These are phyloP conservation scores for Eulemur rufifrons DNA, from an alignment of 2,113 vertebrate genomes.

Conservation along the genomic window DNA sequence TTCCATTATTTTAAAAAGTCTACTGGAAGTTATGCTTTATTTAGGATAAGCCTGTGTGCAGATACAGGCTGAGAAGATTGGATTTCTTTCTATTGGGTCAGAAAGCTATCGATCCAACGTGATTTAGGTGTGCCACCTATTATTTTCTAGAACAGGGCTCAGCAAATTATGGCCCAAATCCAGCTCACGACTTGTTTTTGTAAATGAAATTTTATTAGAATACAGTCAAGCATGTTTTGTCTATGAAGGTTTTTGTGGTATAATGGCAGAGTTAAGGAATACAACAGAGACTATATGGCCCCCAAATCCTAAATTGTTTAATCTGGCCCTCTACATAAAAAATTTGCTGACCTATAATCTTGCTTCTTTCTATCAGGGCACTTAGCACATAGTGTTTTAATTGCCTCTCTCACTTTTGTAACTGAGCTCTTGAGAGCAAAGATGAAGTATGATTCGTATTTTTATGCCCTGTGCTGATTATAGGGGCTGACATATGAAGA, in stretches of 20 bases:
- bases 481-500: background rate
- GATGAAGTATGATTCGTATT: background rate
- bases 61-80: background rate
- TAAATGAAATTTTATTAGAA: constrained; percentile 50
- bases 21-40: constrained; percentile 23
- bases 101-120: background rate
- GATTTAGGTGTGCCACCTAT: constrained; percentile 12
- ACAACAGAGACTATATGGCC: background rate
- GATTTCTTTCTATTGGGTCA: constrained; percentile 23
- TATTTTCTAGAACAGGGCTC: background rate
- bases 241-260: background rate
- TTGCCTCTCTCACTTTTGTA: background rate
- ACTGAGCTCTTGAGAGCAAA: constrained; percentile 8
- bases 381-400: constrained; percentile 2
- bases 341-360: background rate
- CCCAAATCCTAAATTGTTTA: background rate
- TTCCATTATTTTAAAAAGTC: constrained; percentile 40
- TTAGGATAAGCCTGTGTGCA: constrained; percentile 12
- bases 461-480: background rate
- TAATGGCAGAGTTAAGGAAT: constrained; percentile 8
- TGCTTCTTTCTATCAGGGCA: background rate
- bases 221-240: background rate
- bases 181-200: background rate
- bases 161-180: constrained; percentile 9
- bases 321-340: background rate